Evolutionary conservation across 2,797 vertebrate species (phyloP), one percentile per base, ranked within the genome.

Genomic region (Nannoperca australis): DNA sequence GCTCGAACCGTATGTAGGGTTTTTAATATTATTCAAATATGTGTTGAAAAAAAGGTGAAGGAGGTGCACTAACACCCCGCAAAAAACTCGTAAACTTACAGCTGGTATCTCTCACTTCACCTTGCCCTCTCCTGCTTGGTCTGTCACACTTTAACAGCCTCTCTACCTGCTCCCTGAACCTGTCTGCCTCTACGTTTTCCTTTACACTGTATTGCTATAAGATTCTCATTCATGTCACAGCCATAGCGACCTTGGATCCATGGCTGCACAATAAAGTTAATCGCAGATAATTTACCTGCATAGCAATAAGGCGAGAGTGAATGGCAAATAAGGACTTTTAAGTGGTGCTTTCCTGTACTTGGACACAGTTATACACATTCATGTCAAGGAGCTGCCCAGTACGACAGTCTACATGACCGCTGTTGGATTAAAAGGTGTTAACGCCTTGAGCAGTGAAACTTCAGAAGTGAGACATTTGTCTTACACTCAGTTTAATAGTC

Each of bases 271-370:
- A 71, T 70, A 22, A n/a, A 66, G 30, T 78, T 84, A 82, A 88
- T 82, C 22, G 32, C 17, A 76, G 76, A 47, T 84, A 86, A 85
- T 90, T 92, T 69, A 87, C 55, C 66, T 22, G 20, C 34, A 44
- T 54, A 51, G 62, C 32, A 44, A 64, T 59, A 77, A 66, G 47
- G 36, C 0, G 20, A 58, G 53, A 47, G 60, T 55, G 60, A 65
- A 71, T 59, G 24, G 17, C 13, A 20, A 68, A 73, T 18, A 14
- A 36, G 47, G 30, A 72, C 69, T 75, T 67, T 63, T 5, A 30
- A 72, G 30, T 45, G 20, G 20, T 27, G n/a, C 24, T 49, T 49
- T 62, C 50, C 5, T 71, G 9, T 47, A 58, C 47, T 58, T 54
- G 59, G 32, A 70, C n/a, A 32, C 50, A 49, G 27, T 56, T 49